phyloP scores from a whole-genome alignment of 92 coral and sea anemone species.

The Anthopleura xanthogrammica region DNA sequence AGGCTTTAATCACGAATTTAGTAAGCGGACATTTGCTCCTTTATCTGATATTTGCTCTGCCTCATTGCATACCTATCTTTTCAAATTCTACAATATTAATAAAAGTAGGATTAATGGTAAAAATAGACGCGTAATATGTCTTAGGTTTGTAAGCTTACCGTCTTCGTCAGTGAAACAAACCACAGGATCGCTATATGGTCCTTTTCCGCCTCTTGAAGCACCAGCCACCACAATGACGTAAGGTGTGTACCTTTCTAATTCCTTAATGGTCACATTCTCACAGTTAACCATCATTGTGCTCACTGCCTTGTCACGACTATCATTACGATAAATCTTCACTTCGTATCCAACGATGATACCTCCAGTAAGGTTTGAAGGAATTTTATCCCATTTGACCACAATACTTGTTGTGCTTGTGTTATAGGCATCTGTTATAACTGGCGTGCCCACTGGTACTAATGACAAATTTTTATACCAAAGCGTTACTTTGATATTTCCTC shows the following conservation, averaged over 20 bases:
- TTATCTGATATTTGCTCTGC: too few species aligned
- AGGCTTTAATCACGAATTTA: too few species aligned
- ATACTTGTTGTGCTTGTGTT: slow-evolving; percentile 71
- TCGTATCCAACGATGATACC: slow-evolving; percentile 45
- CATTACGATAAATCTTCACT: slow-evolving; percentile 24
- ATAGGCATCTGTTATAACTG: slow-evolving; percentile 26
- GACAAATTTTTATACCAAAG: background rate
- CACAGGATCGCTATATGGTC: slow-evolving; percentile 32
- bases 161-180: slow-evolving; percentile 49
- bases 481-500: too few species aligned
- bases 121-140: background rate
- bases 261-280: slow-evolving; percentile 10
- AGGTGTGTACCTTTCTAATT: slow-evolving; percentile 33
- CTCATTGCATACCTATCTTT: too few species aligned
- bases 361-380: slow-evolving; percentile 17
- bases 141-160: slow-evolving; percentile 18
- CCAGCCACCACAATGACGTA: slow-evolving; percentile 44
- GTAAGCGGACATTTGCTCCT: too few species aligned
- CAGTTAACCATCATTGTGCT: background rate
- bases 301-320: slow-evolving; percentile 8
- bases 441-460: slow-evolving; percentile 21
- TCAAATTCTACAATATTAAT: too few species aligned
- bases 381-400: slow-evolving; percentile 46
- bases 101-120: too few species aligned
- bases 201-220: slow-evolving; percentile 44